Base-by-base conservation (phyloP, 92 coral and sea anemone genomes). In the Palythoa caribaeorum region DNA sequence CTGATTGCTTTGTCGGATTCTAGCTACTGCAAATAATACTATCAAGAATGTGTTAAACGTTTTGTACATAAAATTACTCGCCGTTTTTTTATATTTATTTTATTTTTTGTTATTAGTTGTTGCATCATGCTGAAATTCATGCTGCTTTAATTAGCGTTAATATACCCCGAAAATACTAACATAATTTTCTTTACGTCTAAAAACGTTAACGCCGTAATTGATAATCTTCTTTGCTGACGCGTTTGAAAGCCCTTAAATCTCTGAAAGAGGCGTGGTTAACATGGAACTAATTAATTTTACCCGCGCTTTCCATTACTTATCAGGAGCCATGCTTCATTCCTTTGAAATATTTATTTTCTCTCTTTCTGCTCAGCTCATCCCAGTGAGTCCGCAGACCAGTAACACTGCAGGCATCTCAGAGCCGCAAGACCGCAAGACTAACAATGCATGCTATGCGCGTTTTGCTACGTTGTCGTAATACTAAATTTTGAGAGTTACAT, bases 381-480 rank as follows among this genome's bases (percentile, higher is more conserved):
- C 75, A 66, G 86, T 52, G 86, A 81, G 76, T 81, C 86, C 62
- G 48, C 86, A 40, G 75, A 65, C 76, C 86, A 81, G 86, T 81
- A 81, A 66, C 55, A 81, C 38, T 80, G 76, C 86, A 81, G 76
- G 47, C 86, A 62, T 9, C 75, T 81, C 86, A 81, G 50, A 81
- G 75, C 76, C 86, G 60, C 86, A 81, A 81, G 86, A 81, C 60
- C 3, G 57, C 63, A 19, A 38, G 86, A 81, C 75, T 81, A 47
- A 81, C 12, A 77, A 53, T 65, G 86, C 86, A 81, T 68, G 76
- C 86, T 66, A 38, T n/a, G 75, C 60, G 40, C 75, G 40, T 20
- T 10, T 35, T 70, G 5, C 47, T 2, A 59, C 65, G 50, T 44
- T 44, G 50, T 3, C 20, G 37, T 17, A 70, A 36, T 70, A 70